Base-by-base conservation (phyloP, 2,888 invertebrate species). In the Apamea epomidion region DNA sequence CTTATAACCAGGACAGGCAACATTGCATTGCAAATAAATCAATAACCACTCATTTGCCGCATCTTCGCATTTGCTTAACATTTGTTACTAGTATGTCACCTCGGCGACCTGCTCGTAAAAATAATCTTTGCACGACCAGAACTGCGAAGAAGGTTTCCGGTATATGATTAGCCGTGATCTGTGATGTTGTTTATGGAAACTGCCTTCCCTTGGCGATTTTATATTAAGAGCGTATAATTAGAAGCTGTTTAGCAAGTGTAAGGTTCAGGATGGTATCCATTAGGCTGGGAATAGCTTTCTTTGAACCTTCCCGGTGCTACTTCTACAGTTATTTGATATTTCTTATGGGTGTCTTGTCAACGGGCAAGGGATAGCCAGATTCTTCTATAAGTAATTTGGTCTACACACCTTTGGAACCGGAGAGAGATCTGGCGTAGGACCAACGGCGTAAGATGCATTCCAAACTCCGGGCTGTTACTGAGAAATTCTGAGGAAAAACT, bases 181-280 rank as follows among this genome's bases (percentile, higher is more conserved):
- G 77, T 51, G 83, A 83, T 64, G 84, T 84, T 78, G 69, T 76
- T 84, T 78, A 78, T 80, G 45, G 42, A 84, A 73, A 87, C 77
- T 84, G 64, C 73, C 77, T 68, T 37, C 37, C n/a, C 62, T 76
- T 67, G 77, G 70, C 29, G 12, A 69, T 79, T 76, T 84, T 58
- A 78, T 87, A 87, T 83, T 62, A 83, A 74, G 58, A 76, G 12
- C 37, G 67, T 51, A 72, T 87, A 85, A 84, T 87, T 85, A 85
- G 45, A 87, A 42, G 81, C 75, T 74, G 75, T 14, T 87, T 74
- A 70, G 83, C 68, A 1, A 60, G 83, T 85, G 74, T 21, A 68
- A 42, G 74, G 83, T 86, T 78, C 64, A 71, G 54, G 37, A 84
- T 80, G 60, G n/a, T 29, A 48, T 72, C 82, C 67, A 54, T 14